Base-by-base conservation (phyloP, 1,140 invertebrate species). In the Heliconius eleuchia region DNA sequence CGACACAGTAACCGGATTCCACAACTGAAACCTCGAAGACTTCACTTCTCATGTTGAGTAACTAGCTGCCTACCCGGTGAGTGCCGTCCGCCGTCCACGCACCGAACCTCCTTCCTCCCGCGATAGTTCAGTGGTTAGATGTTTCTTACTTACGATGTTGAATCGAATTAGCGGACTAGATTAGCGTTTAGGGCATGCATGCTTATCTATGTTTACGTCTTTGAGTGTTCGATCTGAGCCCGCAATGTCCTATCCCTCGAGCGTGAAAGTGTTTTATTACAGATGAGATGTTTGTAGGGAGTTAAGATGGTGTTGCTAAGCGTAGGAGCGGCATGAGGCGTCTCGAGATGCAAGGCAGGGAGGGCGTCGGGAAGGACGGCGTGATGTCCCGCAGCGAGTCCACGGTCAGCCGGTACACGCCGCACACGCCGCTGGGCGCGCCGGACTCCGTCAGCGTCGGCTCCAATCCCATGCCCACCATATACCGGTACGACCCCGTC, bases 371-470 rank as follows among this genome's bases (percentile, higher is more conserved):
- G 84, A 88, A 88, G 85, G 89, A 91, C 42, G 84, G 86, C 85
- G 87, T 87, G 75, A 90, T 92, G 89, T 92, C 92, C 27, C 90
- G 92, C 82, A 93, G 91, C 90, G 92, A 94, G 88, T 94, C 92
- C 16, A 91, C 92, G 82, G 86, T 92, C 84, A 94, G 89, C 89
- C 87, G 91, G 60, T 92, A 89, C 83, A 91, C 92, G 42, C 92
- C 92, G 74, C 92, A 93, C 84, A 93, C 91, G 8, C 92, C 92
- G 55, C 85, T 93, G 74, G 91, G 91, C 52, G 89, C 89, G 42
- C 92, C 96, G 80, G 96, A 97, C 93, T 97, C 96, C 90, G 96
- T 96, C 88, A 97, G 97, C 95, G 97, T 97, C 88, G 97, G 97
- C 94, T 97, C 96, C 89, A 97, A 96, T 94, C 95, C 96, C 91